phyloP scores from a whole-genome alignment of 2,888 invertebrate species.

The Drosophila tanythrix region DNA sequence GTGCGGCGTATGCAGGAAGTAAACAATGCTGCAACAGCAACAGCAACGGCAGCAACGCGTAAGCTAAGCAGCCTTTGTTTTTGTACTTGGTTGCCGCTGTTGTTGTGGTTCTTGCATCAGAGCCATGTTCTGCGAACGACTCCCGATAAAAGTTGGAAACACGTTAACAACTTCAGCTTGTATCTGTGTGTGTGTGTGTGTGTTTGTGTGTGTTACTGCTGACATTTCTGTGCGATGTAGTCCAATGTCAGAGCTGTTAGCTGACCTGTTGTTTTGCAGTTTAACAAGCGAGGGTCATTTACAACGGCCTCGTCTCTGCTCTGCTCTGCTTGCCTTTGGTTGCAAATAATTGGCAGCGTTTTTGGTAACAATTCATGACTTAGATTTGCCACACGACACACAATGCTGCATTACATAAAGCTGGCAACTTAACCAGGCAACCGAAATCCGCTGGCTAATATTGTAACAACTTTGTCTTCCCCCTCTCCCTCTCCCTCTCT shows the following conservation, averaged over 20 bases:
- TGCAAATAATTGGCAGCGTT: slow-evolving; percentile 55
- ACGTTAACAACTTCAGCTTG: slow-evolving; percentile 50
- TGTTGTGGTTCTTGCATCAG: slow-evolving; percentile 49
- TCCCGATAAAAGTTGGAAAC: slow-evolving; percentile 70
- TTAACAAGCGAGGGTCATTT: slow-evolving; percentile 68
- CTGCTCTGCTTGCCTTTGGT: slow-evolving; percentile 25
- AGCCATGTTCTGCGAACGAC: slow-evolving; percentile 51
- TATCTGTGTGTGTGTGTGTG: slow-evolving; percentile 17
- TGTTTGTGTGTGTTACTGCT: slow-evolving; percentile 32
- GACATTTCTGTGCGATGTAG: slow-evolving; percentile 67
- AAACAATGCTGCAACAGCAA: slow-evolving; percentile 37
- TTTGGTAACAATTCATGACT: slow-evolving; percentile 36
- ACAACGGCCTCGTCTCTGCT: slow-evolving; percentile 24
- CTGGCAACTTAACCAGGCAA: slow-evolving; percentile 23
- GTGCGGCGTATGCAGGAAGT: slow-evolving; percentile 69
- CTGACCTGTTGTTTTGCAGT: slow-evolving; percentile 50
- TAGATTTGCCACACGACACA: slow-evolving; percentile 25
- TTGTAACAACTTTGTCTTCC: slow-evolving; percentile 11
- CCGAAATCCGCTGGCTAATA: slow-evolving; percentile 45
- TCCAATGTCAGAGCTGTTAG: slow-evolving; percentile 55
- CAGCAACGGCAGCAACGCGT: slow-evolving; percentile 18
- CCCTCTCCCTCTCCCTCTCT: background rate
- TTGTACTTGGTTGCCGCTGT: slow-evolving; percentile 16
- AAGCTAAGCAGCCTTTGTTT: slow-evolving; percentile 37
- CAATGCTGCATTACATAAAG: slow-evolving; percentile 34